Conservation (phyloP, 2,888 invertebrate species). For the Epistrophe eligans region DNA sequence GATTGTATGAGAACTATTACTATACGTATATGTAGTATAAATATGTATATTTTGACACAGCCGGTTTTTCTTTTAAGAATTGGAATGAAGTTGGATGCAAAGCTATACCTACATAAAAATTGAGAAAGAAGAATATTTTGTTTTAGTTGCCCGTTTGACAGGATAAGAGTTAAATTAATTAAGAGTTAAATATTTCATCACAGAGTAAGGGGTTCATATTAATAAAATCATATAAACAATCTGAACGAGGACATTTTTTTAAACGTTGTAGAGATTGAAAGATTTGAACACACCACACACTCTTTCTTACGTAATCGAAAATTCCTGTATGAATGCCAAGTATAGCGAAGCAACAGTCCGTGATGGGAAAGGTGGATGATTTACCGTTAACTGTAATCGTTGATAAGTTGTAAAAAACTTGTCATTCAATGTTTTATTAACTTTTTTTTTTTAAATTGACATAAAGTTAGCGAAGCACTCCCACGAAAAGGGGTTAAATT, state of each 20-base stretch:
- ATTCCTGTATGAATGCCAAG: too few species aligned
- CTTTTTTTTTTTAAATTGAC: too few species aligned
- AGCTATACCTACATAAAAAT: slow-evolving; percentile 13
- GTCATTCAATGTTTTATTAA: too few species aligned
- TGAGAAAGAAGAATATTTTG: neutral
- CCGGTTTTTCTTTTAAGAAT: neutral
- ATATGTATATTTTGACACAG: slow-evolving; percentile 32
- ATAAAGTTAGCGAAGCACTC: too few species aligned
- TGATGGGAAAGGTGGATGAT: too few species aligned
- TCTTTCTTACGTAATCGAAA: too few species aligned
- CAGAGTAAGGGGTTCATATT: neutral
- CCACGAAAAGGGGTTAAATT: too few species aligned
- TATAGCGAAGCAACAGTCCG: too few species aligned
- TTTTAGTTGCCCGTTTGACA: neutral
- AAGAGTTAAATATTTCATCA: neutral
- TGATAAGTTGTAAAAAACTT: too few species aligned
- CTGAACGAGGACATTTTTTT: neutral
- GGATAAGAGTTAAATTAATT: slow-evolving; percentile 31
- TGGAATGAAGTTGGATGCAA: slow-evolving; percentile 1
- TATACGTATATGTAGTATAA: neutral
- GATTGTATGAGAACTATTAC: slow-evolving; percentile 47
- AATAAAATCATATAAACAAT: neutral
- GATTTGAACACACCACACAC: too few species aligned
- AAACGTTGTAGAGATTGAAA: too few species aligned
- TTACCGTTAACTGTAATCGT: too few species aligned